Conservation (phyloP, 2,797 vertebrate genomes). For the Erethizon dorsatum region DNA sequence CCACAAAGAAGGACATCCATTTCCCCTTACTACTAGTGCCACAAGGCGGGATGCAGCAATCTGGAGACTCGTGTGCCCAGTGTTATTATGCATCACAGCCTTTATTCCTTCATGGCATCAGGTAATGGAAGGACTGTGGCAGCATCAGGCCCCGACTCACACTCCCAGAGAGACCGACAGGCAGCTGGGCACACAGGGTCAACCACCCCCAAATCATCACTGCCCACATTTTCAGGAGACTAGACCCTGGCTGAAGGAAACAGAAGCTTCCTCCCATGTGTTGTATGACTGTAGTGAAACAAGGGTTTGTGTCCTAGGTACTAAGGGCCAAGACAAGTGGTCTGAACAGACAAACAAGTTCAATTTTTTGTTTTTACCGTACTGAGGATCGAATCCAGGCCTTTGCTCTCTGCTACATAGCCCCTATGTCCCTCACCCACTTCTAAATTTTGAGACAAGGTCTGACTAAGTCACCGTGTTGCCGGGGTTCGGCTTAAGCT, state of each 20-base stretch:
- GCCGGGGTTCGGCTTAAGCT: neutral
- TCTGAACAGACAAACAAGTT: neutral
- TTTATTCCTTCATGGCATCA: fast-evolving
- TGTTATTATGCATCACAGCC: no score
- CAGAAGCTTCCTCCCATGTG: fast-evolving
- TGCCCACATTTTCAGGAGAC: neutral
- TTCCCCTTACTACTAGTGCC: neutral
- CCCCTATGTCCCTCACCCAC: neutral
- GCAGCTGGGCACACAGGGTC: neutral
- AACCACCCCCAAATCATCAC: neutral
- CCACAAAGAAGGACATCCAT: neutral
- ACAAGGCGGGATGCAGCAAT: neutral
- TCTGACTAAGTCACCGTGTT: neutral
- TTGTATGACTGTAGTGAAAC: neutral
- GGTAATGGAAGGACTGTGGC: neutral
- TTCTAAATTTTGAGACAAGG: neutral
- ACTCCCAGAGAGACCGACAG: neutral
- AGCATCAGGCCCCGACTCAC: neutral
- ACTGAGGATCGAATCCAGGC: neutral
- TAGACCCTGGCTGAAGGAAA: fast-evolving
- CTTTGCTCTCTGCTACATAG: neutral
- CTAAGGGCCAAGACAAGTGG: neutral
- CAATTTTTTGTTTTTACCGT: neutral
- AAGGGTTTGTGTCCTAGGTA: neutral
- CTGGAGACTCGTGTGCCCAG: fast-evolving